Evolutionary conservation across 2,113 vertebrate genomes (phyloP).

Genomic region (Myiagra hebetior): DNA sequence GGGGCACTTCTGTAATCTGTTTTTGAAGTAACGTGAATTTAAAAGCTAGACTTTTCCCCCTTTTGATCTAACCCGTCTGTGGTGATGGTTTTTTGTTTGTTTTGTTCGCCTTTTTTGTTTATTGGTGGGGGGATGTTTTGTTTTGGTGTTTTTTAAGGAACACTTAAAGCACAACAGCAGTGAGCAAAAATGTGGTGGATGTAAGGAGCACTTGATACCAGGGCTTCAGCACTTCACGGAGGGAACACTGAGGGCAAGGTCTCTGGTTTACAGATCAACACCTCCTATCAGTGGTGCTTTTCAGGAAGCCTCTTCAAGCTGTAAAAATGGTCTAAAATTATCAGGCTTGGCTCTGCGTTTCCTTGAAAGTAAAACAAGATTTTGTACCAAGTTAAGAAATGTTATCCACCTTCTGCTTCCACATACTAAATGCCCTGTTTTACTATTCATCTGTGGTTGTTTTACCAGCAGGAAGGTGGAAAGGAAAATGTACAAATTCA

Average conservation of each 20-base stretch:
- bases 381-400: not conserved
- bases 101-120: not conserved
- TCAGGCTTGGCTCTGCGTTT: not conserved
- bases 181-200: not conserved
- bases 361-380: not conserved
- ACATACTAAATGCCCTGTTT: not conserved
- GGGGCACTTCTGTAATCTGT: not conserved
- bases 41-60: not conserved
- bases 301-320: not conserved
- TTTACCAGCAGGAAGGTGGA: not conserved
- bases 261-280: not conserved
- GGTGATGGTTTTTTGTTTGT: not conserved
- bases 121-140: not conserved
- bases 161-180: not conserved
- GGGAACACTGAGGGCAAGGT: not conserved
- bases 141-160: not conserved
- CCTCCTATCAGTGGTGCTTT: not conserved
- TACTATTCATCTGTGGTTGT: not conserved
- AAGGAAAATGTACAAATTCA: not conserved
- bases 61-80: not conserved
- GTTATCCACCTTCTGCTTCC: not conserved
- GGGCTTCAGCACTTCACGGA: not conserved
- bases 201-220: not conserved
- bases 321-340: not conserved
- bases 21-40: conserved; percentile 7